A percentile compares a stretch with the other conserved stretches of the same genome.
These are phyloP conservation scores for Drosophila ogumai DNA, from an alignment of 1,140 invertebrate species.

Conservation along the genomic window DNA sequence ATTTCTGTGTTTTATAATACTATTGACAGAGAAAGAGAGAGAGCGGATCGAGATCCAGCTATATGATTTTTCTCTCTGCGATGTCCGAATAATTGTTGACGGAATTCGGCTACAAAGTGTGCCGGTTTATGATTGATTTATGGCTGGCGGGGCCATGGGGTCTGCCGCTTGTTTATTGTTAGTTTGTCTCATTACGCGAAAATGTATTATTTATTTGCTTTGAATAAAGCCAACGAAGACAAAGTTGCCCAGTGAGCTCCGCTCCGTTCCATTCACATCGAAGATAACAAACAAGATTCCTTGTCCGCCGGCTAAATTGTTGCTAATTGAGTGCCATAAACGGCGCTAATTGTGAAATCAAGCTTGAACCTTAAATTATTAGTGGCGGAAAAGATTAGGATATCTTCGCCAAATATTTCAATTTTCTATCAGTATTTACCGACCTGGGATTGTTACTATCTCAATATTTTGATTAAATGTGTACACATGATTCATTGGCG, in stretches of 20 bases:
- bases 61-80: background rate
- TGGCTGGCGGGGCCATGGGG: slow-evolving; percentile 19
- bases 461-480: slow-evolving; percentile 4
- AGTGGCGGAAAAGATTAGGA: slow-evolving; percentile 16
- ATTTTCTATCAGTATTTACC: slow-evolving; percentile 4
- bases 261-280: background rate
- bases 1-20: slow-evolving; percentile 22
- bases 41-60: slow-evolving; percentile 4
- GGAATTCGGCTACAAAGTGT: slow-evolving; percentile 21
- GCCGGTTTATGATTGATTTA: slow-evolving; percentile 47
- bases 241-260: slow-evolving; percentile 22
- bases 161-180: slow-evolving; percentile 32
- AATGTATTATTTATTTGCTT: slow-evolving; percentile 49
- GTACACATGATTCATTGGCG: background rate
- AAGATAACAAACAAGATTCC: slow-evolving; percentile 47
- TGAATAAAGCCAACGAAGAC: slow-evolving; percentile 24
- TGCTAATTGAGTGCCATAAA: slow-evolving; percentile 60
- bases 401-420: slow-evolving; percentile 13
- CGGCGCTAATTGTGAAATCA: slow-evolving; percentile 41
- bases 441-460: background rate
- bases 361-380: slow-evolving; percentile 12
- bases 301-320: slow-evolving; percentile 48
- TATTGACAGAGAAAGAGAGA: slow-evolving; percentile 19
- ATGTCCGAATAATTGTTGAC: slow-evolving; percentile 26
- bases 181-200: slow-evolving; percentile 51